These are phyloP conservation scores for Chamaetylas fuelleborni DNA, from an alignment of 2,113 vertebrate genomes.

Conservation along the genomic window DNA sequence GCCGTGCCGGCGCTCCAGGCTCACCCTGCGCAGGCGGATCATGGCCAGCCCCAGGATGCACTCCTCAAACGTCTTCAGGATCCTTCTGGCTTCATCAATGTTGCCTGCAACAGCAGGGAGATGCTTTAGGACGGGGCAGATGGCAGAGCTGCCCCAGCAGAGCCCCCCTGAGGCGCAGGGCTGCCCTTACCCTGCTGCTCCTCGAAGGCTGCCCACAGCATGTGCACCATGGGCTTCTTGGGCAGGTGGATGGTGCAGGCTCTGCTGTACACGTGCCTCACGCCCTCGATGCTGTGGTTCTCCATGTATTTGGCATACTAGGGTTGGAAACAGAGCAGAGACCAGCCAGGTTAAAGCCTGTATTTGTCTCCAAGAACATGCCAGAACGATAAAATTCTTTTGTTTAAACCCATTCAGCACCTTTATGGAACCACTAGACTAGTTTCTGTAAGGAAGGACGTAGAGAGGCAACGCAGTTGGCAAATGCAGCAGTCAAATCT, in stretches of 20 bases:
- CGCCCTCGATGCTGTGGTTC: slow-evolving; percentile 93
- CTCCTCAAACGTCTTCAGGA: slow-evolving; percentile 87
- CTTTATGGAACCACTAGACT: slow-evolving; percentile 99
- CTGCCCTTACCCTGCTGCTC: slow-evolving; percentile 91
- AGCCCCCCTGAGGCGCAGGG: not conserved
- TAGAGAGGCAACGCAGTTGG: slow-evolving; percentile 99
- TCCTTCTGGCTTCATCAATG: slow-evolving; percentile 88
- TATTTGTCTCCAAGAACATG: slow-evolving; percentile 83
- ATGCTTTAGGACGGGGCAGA: not conserved
- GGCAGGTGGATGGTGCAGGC: slow-evolving; percentile 94
- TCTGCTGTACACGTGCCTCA: slow-evolving; percentile 95
- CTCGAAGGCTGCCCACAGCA: slow-evolving; percentile 97
- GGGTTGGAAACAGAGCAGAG: slow-evolving; percentile 82
- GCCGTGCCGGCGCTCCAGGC: slow-evolving; percentile 91
- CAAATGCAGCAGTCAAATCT: slow-evolving; percentile 99
- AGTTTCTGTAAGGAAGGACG: slow-evolving; percentile 99
- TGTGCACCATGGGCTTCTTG: slow-evolving; percentile 91
- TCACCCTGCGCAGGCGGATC: slow-evolving; percentile 93
- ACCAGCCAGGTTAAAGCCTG: slow-evolving; percentile 72
- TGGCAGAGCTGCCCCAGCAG: not conserved
- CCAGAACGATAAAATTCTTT: slow-evolving; percentile 99
- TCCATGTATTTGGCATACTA: slow-evolving; percentile 99
- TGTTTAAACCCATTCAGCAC: slow-evolving; percentile 99
- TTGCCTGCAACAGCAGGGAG: slow-evolving; percentile 77
- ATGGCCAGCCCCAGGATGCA: slow-evolving; percentile 87